Evolutionary conservation across 1,140 invertebrate genomes (phyloP).

Genomic region (Chelonus insularis): DNA sequence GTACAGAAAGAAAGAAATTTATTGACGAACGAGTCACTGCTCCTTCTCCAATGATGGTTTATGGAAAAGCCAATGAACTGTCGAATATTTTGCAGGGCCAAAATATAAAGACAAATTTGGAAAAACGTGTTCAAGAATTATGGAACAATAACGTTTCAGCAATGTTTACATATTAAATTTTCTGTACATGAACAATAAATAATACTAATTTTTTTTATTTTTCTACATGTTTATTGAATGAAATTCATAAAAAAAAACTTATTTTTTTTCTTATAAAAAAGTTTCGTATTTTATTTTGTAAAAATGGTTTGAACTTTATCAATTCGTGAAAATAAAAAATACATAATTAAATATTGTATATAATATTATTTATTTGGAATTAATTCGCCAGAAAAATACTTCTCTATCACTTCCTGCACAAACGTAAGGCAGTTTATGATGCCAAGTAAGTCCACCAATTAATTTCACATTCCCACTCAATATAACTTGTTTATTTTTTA

Average conservation of each 20-base stretch:
- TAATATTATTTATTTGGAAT: constrained; percentile 57
- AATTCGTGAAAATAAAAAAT: too few relatives aligned
- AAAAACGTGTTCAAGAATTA: neutral
- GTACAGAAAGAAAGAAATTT: constrained; percentile 40
- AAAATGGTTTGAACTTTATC: too few relatives aligned
- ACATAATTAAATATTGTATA: too few relatives aligned
- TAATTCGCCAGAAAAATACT: constrained; percentile 68
- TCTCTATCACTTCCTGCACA: constrained; percentile 66
- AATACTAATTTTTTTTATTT: too few relatives aligned
- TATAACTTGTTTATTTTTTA: constrained; percentile 61
- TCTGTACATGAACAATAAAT: too few relatives aligned
- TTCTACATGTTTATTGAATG: too few relatives aligned
- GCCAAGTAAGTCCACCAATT: constrained; percentile 66
- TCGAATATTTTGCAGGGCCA: constrained; percentile 36
- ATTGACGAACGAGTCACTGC: constrained; percentile 37
- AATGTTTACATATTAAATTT: too few relatives aligned
- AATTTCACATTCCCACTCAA: constrained; percentile 61
- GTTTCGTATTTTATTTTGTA: too few relatives aligned
- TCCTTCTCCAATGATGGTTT: constrained; percentile 46
- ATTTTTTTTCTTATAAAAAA: too few relatives aligned
- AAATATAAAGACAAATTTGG: constrained; percentile 2
- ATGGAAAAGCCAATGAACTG: constrained; percentile 40
- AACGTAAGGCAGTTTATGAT: constrained; percentile 66
- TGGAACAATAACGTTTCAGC: neutral
- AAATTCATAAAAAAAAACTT: too few relatives aligned